Base-by-base conservation (phyloP, 30 jellyfish, hydroid and myxozoan genomes). In the Cassiopea xamachana region DNA sequence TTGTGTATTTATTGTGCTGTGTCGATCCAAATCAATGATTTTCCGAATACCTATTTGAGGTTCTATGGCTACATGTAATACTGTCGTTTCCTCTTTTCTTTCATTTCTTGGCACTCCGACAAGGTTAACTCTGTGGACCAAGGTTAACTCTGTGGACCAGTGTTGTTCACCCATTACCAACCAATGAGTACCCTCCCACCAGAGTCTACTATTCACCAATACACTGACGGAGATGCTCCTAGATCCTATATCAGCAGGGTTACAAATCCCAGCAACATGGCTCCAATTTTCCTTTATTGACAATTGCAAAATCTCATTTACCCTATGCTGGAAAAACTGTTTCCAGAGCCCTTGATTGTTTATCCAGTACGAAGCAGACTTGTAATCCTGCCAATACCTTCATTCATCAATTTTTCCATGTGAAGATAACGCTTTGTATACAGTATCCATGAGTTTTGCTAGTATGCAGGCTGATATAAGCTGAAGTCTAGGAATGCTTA, bases 111-210 rank as follows among this genome's bases (percentile, higher is more conserved):
- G 27, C 80, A 73, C 17, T 73, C 93, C 51, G 17, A 7, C 15
- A 73, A 46, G n/a, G 47, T 16, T 43, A 73, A 73, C 46, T 75
- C 47, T 43, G 73, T 77, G 2, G 94, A 85, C 90, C 91, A 87
- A 77, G 17, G 47, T 16, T 43, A 73, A 85, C 46, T 75, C 1
- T 44, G 73, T 77, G 2, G 94, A 85, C 90, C 91, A 87, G 60
- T 79, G 69, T 60, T 69, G 61, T 55, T 70, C 67, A 12, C 94
- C 94, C 71, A 19, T 69, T 48, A 45, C 69, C 7, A 87, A 48
- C 94, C 90, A 87, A 48, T 64, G 60, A 49, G 92, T 91, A n/a
- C 89, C 83, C 43, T 87, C 75, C 91, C 94, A 77, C 85, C 94
- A 87, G 44, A 87, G 39, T 48, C 60, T 68, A 45, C 89, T 87